Conservation (phyloP, 2,113 vertebrate genomes). For the Eptesicus fuscus region DNA sequence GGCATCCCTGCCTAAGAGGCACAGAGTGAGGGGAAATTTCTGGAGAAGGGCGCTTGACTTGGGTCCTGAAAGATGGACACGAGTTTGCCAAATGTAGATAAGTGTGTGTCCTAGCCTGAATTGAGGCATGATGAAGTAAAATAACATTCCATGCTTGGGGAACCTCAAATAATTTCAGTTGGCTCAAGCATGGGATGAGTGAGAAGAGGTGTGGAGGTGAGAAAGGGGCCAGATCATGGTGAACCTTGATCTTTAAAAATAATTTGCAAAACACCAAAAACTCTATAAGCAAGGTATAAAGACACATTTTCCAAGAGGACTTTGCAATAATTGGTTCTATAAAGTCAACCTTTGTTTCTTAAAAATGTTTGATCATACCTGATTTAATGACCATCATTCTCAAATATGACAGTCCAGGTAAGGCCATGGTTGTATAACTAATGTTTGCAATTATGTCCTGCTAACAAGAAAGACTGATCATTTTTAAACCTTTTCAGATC, state of each 20-base stretch:
- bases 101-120: neutral
- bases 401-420: conserved; percentile 17
- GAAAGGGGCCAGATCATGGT: neutral
- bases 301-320: neutral
- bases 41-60: neutral
- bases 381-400: neutral
- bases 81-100: neutral
- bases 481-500: neutral
- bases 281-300: neutral
- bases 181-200: neutral
- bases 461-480: neutral
- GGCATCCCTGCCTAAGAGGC: neutral
- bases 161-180: conserved; percentile 5
- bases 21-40: neutral
- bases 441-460: neutral
- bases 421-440: neutral
- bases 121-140: neutral
- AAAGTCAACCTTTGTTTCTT: neutral
- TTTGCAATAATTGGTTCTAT: neutral
- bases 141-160: neutral
- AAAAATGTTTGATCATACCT: neutral
- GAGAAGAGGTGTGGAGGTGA: neutral
- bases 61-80: neutral
- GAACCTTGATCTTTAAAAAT: neutral
- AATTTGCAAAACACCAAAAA: neutral